Evolutionary conservation across 2,797 vertebrate genomes (phyloP), one percentile per base, ranked within the genome.

Genomic region (Muraenolepis orangiensis): DNA sequence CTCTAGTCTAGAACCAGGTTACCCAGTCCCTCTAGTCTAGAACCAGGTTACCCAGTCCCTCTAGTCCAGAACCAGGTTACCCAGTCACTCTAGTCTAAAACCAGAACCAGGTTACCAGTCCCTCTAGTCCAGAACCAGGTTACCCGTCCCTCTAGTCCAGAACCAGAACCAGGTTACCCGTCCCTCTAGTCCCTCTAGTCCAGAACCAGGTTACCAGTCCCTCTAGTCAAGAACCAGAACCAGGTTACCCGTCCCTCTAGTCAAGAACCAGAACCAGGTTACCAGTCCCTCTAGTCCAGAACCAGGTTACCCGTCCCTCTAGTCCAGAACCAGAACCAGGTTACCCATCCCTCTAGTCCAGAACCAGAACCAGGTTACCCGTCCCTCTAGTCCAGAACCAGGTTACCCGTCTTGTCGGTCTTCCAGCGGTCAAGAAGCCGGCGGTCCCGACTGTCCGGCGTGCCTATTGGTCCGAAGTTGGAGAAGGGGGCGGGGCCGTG

Each of bases 381-480:
- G n/a, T n/a, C n/a, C n/a, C n/a, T n/a, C 57, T 0, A 28, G 57
- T 23, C 57, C 5, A 51, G 16, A 46, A 46, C 26, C 14, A 29
- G 5, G 13, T 86, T 86, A 95, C 97, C 96, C 73, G 95, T 94
- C 87, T 99, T 99, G 70, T 98, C 97, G 0, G 95, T 92, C 93
- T 99, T 99, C 98, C 98, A 99, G 85, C 97, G 95, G 88, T 99
- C 97, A 70, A 94, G 80, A 0, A 91, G 87, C 75, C 97, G 88
- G 73, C 98, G 95, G 80, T 99, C 98, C 71, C 97, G 94, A 91
- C 85, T 98, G 91, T 99, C 98, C 1, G 96, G 95, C 6, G 97
- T 95, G 61, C 98, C 98, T 0, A 99, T 99, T 71, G 98, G 97
- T 66, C 98, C 98, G 0, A 98, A 99, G 90, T 96, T 97, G 78